Evolutionary conservation across 2,797 vertebrate species (phyloP).

Genomic region (Acrossocheilus wenchowensis): DNA sequence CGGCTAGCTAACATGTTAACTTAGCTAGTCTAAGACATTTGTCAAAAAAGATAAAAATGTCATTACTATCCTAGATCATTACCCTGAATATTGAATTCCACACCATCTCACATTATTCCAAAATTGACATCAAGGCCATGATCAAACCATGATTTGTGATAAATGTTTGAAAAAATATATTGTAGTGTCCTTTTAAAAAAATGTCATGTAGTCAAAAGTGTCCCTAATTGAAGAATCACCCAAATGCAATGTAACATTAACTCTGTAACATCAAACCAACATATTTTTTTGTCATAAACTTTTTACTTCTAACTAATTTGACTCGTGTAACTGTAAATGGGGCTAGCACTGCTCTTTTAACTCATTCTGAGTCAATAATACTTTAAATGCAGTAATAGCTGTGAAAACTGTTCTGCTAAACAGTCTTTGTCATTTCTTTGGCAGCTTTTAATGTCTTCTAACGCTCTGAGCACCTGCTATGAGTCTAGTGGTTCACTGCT

Average conservation of each 20-base stretch:
- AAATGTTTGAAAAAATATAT: not conserved
- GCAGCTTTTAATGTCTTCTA: constrained; percentile 92
- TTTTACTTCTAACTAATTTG: not conserved
- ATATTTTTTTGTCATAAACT: not conserved
- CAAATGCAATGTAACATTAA: not conserved
- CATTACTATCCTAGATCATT: not conserved
- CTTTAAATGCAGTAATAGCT: not conserved
- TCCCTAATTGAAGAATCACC: not conserved
- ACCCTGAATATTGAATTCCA: not conserved
- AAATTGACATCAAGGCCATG: not conserved
- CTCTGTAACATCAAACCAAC: not conserved
- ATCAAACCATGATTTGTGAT: not conserved
- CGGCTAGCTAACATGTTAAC: not conserved
- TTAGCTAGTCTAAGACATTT: not conserved
- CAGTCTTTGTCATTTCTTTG: constrained; percentile 10
- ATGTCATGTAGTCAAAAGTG: not conserved
- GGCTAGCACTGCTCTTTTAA: not conserved
- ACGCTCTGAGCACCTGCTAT: constrained; percentile 87
- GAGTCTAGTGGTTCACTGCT: constrained; percentile 82
- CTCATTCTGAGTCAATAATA: not conserved
- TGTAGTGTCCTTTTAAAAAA: not conserved
- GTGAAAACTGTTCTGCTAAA: not conserved
- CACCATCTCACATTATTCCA: not conserved
- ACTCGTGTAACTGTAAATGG: not conserved
- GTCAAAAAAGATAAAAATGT: not conserved